These are phyloP conservation scores for Thymallus thymallus DNA, from an alignment of 2,113 vertebrate species.

Conservation along the genomic window DNA sequence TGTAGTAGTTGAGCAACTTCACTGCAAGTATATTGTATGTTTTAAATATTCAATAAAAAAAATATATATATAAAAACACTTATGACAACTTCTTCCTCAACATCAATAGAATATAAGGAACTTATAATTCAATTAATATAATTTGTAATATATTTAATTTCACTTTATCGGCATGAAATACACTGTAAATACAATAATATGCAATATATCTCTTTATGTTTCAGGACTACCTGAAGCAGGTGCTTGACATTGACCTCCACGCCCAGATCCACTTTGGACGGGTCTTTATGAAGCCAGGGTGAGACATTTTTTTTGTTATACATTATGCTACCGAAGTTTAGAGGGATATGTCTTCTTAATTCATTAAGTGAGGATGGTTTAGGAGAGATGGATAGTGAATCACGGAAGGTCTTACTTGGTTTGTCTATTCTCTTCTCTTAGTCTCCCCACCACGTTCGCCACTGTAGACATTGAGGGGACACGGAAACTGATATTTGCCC, in stretches of 20 bases:
- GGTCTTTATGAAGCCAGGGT: conserved; percentile 99
- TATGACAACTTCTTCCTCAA: no score
- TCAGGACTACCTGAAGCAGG: conserved; percentile 99
- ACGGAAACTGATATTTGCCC: conserved; percentile 97
- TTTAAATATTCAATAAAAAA: no score
- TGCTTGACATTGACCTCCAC: conserved; percentile 98
- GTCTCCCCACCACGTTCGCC: conserved; percentile 97
- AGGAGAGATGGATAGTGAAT: neutral
- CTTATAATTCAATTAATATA: no score
- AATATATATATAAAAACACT: no score
- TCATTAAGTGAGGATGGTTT: no score
- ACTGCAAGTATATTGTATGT: no score
- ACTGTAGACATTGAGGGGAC: conserved; percentile 93
- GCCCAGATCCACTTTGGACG: conserved; percentile 99
- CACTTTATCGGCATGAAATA: neutral
- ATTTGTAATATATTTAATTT: neutral
- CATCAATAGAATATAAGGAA: no score
- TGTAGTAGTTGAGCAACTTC: no score
- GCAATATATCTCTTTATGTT: conserved; percentile 33
- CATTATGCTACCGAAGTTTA: no score
- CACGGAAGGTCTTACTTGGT: neutral
- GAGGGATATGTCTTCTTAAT: no score
- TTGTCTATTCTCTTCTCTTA: conserved; percentile 56
- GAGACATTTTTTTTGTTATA: conserved; percentile 46
- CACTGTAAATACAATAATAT: neutral